Percentiles rank a stretch among this genome's conserved stretches.
Evolutionary conservation across 1,140 invertebrate genomes (phyloP).

Genomic region (Coptotermes formosanus): DNA sequence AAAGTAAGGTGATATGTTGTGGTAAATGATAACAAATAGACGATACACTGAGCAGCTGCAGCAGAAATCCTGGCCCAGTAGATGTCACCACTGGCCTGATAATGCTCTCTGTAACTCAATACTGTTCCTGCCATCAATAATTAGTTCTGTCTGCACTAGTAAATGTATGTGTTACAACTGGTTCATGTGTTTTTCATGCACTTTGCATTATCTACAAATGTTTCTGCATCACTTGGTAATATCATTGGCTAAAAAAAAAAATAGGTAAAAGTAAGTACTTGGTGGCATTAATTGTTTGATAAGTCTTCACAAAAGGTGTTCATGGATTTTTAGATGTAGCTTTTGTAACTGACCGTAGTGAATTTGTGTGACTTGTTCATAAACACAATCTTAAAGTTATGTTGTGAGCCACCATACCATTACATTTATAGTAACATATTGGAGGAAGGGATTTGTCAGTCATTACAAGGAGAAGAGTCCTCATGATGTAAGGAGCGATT

Average conservation of each 20-base stretch:
- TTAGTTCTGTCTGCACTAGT: background rate
- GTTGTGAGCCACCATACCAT: no score
- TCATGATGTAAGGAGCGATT: no score
- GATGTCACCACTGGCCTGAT: background rate
- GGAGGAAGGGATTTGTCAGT: no score
- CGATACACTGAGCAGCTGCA: background rate
- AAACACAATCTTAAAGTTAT: no score
- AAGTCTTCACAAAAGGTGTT: background rate
- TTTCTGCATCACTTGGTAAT: background rate
- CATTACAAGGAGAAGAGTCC: no score
- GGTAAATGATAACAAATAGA: background rate
- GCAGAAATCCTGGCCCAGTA: background rate
- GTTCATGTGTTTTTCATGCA: background rate
- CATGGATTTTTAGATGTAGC: background rate
- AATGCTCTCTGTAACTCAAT: constrained; percentile 5
- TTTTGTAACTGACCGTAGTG: background rate
- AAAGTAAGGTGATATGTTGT: no score
- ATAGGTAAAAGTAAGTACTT: no score
- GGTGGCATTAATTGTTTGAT: background rate
- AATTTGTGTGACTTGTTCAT: no score
- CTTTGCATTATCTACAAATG: constrained; percentile 7
- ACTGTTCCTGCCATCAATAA: constrained; percentile 5
- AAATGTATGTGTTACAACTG: background rate
- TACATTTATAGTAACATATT: no score
- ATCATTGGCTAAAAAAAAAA: background rate